phyloP scores from a whole-genome alignment of 2,797 vertebrate species.

The Thunnus albacares region DNA sequence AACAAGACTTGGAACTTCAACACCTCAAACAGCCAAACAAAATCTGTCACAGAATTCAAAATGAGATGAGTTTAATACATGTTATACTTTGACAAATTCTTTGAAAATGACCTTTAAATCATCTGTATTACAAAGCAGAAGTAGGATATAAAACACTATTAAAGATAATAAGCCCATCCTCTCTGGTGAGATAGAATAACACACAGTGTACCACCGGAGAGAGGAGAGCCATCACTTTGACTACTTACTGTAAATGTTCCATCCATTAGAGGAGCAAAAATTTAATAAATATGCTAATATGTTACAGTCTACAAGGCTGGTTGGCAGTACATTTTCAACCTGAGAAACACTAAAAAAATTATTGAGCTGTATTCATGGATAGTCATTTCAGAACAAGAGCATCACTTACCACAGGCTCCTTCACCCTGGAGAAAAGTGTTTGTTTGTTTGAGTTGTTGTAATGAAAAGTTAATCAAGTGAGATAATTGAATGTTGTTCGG shows the following conservation, averaged over 20 bases:
- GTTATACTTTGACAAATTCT: constrained; percentile 27
- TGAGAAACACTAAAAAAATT: constrained; percentile 59
- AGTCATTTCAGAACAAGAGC: constrained; percentile 65
- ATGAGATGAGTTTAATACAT: constrained; percentile 12
- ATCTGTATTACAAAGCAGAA: constrained; percentile 19
- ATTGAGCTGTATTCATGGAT: constrained; percentile 61
- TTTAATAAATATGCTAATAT: constrained; percentile 84
- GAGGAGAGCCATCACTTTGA: constrained; percentile 66
- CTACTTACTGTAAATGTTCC: constrained; percentile 77
- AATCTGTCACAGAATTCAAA: constrained; percentile 29
- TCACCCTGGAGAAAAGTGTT: constrained; percentile 73
- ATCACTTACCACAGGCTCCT: constrained; percentile 72
- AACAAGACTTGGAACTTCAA: constrained; percentile 48
- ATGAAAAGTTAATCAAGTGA: constrained; percentile 89
- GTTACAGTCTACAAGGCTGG: constrained; percentile 59
- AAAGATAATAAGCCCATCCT: constrained; percentile 31
- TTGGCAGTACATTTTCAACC: constrained; percentile 65
- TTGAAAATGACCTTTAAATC: constrained; percentile 35
- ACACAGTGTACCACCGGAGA: constrained; percentile 36
- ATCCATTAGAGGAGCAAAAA: constrained; percentile 77
- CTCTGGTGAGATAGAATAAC: constrained; percentile 42
- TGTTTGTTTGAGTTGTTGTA: constrained; percentile 82
- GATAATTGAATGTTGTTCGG: constrained; percentile 85
- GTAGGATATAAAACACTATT: constrained; percentile 26
- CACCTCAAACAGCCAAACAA: constrained; percentile 22